A percentile compares a stretch with the other conserved stretches of the same genome.
These are phyloP conservation scores for Steatornis caripensis DNA, from an alignment of 2,113 vertebrate genomes.

Conservation along the genomic window DNA sequence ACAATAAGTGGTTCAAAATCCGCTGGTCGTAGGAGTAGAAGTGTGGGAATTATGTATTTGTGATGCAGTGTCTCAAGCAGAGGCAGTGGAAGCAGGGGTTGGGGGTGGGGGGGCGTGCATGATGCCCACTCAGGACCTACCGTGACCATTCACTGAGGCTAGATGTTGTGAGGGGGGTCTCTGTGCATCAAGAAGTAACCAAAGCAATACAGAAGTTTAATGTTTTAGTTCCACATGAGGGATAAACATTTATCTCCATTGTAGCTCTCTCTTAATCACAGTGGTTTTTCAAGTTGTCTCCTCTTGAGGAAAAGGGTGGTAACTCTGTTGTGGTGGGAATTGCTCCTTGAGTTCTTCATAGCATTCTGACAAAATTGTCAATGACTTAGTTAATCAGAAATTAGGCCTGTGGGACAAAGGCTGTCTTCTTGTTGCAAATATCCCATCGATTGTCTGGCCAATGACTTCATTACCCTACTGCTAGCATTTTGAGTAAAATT, in stretches of 20 bases:
- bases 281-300: not conserved
- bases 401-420: not conserved
- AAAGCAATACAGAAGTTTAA: not conserved
- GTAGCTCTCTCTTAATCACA: not conserved
- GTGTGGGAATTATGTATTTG: not conserved
- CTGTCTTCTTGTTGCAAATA: not conserved
- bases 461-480: not conserved
- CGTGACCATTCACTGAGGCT: not conserved
- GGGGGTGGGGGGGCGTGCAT: too few species aligned
- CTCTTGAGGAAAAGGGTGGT: not conserved
- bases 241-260: not conserved
- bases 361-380: not conserved
- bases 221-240: fast-evolving
- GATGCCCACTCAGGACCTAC: not conserved
- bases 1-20: not conserved
- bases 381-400: not conserved
- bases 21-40: not conserved
- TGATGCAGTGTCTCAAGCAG: not conserved
- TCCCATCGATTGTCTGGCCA: not conserved
- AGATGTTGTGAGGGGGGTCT: not conserved
- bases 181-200: not conserved
- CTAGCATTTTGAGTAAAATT: not conserved
- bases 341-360: not conserved
- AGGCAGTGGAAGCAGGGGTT: fast-evolving
- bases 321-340: not conserved